Percentiles rank a stretch among this genome's conserved stretches.
These are phyloP conservation scores for Oncorhynchus kisutch DNA, from an alignment of 2,113 vertebrate species.

Conservation along the genomic window DNA sequence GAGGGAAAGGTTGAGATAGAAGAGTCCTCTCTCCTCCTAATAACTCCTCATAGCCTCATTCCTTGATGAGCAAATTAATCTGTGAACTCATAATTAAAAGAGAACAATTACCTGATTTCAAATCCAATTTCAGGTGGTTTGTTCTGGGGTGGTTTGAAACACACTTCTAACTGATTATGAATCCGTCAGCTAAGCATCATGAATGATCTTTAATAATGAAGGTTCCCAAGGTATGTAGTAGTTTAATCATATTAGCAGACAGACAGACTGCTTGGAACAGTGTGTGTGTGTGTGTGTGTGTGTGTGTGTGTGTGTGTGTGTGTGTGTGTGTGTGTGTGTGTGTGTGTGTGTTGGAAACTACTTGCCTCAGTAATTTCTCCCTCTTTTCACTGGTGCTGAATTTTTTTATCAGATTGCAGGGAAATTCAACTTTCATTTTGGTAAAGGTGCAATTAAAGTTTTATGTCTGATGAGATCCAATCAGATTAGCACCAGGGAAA, in stretches of 20 bases:
- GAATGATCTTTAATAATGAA: not conserved
- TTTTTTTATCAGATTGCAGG: slow-evolving; percentile 4
- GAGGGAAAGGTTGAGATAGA: too few species aligned
- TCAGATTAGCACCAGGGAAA: not conserved
- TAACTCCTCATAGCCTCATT: not conserved
- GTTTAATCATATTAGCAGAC: not conserved
- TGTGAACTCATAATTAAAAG: not conserved
- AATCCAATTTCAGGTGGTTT: not conserved
- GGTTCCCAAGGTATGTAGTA: not conserved
- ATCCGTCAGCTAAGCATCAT: not conserved
- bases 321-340: not conserved
- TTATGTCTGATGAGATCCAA: not conserved
- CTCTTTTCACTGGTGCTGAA: not conserved
- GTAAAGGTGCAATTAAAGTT: not conserved
- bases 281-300: not conserved
- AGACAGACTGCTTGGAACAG: not conserved
- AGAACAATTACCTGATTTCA: not conserved
- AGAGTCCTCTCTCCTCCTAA: too few species aligned
- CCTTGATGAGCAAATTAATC: not conserved
- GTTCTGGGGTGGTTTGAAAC: not conserved
- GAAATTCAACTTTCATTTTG: not conserved
- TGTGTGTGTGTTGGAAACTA: not conserved
- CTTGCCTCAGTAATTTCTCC: not conserved
- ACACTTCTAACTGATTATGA: not conserved
- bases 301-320: not conserved